Evolutionary conservation across 2,113 vertebrate species (phyloP).

Genomic region (Neodontobutis hainanensis): DNA sequence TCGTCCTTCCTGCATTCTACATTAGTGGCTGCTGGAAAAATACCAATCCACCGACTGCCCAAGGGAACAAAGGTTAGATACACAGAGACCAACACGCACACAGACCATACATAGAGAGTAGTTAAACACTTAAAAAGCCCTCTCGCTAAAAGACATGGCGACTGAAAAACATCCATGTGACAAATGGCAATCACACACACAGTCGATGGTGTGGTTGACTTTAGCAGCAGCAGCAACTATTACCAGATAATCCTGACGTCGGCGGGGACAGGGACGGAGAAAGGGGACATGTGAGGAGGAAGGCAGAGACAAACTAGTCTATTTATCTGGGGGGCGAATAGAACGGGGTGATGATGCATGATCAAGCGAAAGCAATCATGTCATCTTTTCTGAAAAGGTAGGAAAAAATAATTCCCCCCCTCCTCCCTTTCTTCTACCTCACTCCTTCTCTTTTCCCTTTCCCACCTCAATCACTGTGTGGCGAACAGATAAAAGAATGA

Average conservation of each 20-base stretch:
- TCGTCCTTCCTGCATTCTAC: slow-evolving; percentile 63
- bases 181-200: slow-evolving; percentile 21
- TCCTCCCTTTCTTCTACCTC: slow-evolving; percentile 25
- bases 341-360: slow-evolving; percentile 96
- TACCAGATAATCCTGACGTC: slow-evolving; percentile 70
- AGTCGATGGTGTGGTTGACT: slow-evolving; percentile 58
- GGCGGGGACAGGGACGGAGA: slow-evolving; percentile 44
- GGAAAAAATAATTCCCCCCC: slow-evolving; percentile 94
- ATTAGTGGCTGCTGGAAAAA: slow-evolving; percentile 76
- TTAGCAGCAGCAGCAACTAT: slow-evolving; percentile 60
- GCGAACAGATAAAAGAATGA: slow-evolving; percentile 98
- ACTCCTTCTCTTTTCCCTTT: slow-evolving; percentile 56
- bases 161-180: slow-evolving; percentile 47
- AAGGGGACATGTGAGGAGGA: slow-evolving; percentile 35
- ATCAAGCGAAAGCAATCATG: slow-evolving; percentile 99
- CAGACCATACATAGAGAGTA: slow-evolving; percentile 29
- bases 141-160: slow-evolving; percentile 41
- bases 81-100: slow-evolving; percentile 55
- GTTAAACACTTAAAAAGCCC: slow-evolving; percentile 67
- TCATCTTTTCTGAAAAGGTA: slow-evolving; percentile 99
- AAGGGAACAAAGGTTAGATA: slow-evolving; percentile 75
- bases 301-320: slow-evolving; percentile 73
- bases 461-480: slow-evolving; percentile 78
- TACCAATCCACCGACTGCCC: slow-evolving; percentile 54
- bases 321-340: slow-evolving; percentile 91